Percentiles rank a stretch among this genome's conserved stretches.
Conservation (phyloP, 2,888 invertebrate genomes). For the Busseola fusca region DNA sequence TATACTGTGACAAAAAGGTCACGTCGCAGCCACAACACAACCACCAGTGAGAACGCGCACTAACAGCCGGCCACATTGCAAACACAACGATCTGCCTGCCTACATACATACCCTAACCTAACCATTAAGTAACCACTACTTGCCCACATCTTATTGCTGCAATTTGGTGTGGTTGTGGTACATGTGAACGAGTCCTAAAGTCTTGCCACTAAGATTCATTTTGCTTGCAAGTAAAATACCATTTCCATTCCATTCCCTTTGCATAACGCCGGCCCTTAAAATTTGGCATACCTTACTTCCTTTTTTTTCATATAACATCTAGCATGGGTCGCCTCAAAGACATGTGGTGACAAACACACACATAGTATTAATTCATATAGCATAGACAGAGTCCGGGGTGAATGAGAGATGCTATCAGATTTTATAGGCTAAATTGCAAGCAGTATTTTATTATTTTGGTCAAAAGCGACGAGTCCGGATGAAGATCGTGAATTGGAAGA, state of each 20-base stretch:
- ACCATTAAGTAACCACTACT: neutral
- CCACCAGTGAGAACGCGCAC: neutral
- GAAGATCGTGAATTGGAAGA: neutral
- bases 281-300: constrained; percentile 50
- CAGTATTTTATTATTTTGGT: neutral
- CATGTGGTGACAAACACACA: constrained; percentile 56
- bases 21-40: neutral
- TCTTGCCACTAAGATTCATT: constrained; percentile 1
- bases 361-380: constrained; percentile 25
- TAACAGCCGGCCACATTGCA: neutral
- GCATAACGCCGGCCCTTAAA: constrained; percentile 39
- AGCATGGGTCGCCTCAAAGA: constrained; percentile 48
- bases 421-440: neutral
- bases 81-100: neutral
- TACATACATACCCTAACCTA: too few species aligned
- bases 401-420: neutral
- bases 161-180: neutral
- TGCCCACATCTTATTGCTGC: neutral
- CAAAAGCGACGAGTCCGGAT: neutral
- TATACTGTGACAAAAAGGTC: too few species aligned
- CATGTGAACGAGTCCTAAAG: neutral
- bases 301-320: constrained; percentile 44
- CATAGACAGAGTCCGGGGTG: neutral
- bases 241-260: neutral
- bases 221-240: neutral